Evolutionary conservation across 2,797 vertebrate species (phyloP).

Genomic region (Borostomias antarcticus): DNA sequence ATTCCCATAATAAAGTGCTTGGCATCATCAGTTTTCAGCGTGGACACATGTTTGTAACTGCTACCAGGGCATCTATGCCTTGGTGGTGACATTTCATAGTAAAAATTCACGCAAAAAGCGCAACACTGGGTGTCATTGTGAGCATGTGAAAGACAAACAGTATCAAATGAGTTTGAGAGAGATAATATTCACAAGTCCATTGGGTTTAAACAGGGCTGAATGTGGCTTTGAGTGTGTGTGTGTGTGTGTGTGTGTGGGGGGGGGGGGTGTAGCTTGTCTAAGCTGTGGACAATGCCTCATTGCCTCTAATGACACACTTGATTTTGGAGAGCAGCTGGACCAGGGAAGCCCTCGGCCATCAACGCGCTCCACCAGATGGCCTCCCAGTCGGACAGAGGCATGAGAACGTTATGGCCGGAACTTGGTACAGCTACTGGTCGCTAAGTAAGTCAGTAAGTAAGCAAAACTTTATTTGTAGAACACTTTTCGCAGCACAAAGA

Average conservation of each 20-base stretch:
- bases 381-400: background rate
- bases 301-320: background rate
- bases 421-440: too few species aligned
- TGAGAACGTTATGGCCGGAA: too few species aligned
- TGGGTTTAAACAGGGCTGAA: constrained; percentile 11
- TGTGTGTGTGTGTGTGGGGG: too few species aligned
- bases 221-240: too few species aligned
- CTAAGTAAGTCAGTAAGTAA: too few species aligned
- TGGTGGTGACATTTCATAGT: background rate
- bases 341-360: background rate
- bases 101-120: background rate
- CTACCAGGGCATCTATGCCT: too few species aligned
- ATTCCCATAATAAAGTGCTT: background rate
- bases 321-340: constrained; percentile 32
- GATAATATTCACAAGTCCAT: background rate
- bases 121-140: background rate
- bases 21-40: background rate
- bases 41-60: background rate
- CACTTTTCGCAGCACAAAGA: too few species aligned
- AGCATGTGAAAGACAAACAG: background rate
- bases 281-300: constrained; percentile 26
- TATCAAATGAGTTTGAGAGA: background rate
- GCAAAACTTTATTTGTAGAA: too few species aligned
- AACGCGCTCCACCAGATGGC: too few species aligned
- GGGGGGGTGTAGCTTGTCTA: constrained; percentile 23